phyloP scores from a whole-genome alignment of 2,888 invertebrate species.

The Frankliniella fusca region DNA sequence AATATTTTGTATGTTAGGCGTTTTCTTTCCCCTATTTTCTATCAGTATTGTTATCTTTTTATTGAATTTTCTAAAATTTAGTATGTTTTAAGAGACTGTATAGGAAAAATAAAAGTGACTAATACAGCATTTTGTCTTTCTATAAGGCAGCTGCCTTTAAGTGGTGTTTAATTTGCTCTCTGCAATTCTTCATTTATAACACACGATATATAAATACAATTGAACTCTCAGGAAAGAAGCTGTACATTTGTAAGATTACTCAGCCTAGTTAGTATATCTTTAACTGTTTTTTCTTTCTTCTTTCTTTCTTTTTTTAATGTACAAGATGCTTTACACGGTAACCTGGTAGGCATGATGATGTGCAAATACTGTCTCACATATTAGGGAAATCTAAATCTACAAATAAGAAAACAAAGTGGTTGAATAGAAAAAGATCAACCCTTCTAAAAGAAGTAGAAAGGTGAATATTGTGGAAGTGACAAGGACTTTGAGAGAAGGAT shows the following conservation, averaged over 20 bases:
- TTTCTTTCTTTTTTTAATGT: too few relatives aligned
- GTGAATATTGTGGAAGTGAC: too few relatives aligned
- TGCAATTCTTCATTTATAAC: neutral
- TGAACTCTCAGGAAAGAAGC: neutral
- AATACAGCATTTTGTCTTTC: neutral
- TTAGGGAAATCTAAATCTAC: neutral
- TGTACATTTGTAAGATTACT: slow-evolving; percentile 1
- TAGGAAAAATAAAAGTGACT: neutral
- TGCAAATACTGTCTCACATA: neutral
- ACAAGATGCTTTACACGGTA: neutral
- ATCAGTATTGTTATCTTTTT: too few relatives aligned
- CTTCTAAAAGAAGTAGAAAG: too few relatives aligned
- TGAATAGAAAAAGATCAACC: too few relatives aligned
- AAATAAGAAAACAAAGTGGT: neutral
- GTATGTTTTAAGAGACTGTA: neutral
- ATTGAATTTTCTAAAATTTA: too few relatives aligned
- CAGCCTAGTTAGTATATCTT: neutral
- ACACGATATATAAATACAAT: slow-evolving; percentile 15
- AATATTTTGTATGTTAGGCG: too few relatives aligned
- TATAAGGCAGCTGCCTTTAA: neutral
- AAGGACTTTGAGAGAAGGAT: too few relatives aligned
- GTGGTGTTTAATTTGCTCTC: neutral
- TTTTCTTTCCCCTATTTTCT: too few relatives aligned
- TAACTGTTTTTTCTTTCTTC: neutral
- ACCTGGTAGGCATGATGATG: neutral